Evolutionary conservation across 2,113 vertebrate species (phyloP).

Genomic region (Dasyornis broadbenti): DNA sequence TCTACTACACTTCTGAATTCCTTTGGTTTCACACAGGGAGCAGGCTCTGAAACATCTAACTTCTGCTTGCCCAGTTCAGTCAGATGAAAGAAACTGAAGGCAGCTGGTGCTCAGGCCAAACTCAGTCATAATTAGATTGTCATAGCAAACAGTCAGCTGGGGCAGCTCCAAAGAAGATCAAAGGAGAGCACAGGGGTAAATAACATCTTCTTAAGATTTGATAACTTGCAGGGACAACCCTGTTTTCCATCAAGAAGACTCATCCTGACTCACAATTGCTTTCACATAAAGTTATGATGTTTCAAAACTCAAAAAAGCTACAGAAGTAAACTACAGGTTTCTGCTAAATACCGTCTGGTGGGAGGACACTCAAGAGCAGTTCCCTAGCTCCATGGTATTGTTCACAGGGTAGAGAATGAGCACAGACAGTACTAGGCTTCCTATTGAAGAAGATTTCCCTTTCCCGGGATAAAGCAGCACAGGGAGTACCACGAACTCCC

Average conservation of each 20-base stretch:
- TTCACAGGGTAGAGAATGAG: not conserved
- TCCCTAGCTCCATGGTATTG: not conserved
- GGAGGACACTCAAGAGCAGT: not conserved
- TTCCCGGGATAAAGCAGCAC: not conserved
- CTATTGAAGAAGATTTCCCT: not conserved
- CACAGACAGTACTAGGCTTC: not conserved
- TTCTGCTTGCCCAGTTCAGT: not conserved
- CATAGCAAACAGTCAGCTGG: not conserved
- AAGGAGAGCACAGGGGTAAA: not conserved
- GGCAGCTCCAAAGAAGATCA: not conserved
- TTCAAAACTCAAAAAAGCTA: not conserved
- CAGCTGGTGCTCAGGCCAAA: not conserved
- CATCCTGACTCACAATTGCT: not conserved
- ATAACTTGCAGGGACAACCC: not conserved
- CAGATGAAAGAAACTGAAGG: not conserved
- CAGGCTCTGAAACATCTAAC: not conserved
- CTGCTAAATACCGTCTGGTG: not conserved
- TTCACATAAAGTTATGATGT: not conserved
- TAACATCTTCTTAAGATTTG: not conserved
- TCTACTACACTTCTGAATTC: slow-evolving; percentile 30
- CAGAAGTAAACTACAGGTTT: not conserved
- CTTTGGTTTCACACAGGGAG: not conserved
- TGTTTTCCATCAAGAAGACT: not conserved
- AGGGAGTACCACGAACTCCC: not conserved
- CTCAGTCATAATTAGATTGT: slow-evolving; percentile 8